phyloP scores from a whole-genome alignment of 2,888 invertebrate genomes.

The Omphaloscelis lunosa region DNA sequence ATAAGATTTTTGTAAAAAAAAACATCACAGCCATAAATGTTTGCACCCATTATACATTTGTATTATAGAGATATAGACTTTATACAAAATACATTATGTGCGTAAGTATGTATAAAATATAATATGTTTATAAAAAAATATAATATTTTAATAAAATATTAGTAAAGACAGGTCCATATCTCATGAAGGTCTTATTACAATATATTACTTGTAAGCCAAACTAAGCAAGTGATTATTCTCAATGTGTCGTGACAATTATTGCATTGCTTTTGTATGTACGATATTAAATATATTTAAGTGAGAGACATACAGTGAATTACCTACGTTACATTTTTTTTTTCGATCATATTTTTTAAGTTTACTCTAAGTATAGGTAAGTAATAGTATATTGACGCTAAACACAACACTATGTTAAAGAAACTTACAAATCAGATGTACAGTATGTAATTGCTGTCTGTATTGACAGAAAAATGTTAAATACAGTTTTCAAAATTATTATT shows the following conservation, averaged over 20 bases:
- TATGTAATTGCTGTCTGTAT: background rate
- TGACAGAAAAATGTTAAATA: background rate
- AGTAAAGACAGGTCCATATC: conserved; percentile 54
- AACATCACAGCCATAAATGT: conserved; percentile 51
- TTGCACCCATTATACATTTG: conserved; percentile 24
- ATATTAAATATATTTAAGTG: conserved; percentile 32
- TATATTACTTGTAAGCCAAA: conserved; percentile 38
- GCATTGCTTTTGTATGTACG: conserved; percentile 61
- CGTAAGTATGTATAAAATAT: background rate
- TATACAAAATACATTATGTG: conserved; percentile 15
- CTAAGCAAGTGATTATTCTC: conserved; percentile 46
- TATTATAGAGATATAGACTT: background rate
- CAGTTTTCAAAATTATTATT: background rate
- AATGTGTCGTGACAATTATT: conserved; percentile 55
- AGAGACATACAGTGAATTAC: conserved; percentile 27
- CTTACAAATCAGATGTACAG: background rate
- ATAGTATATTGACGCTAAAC: conserved; percentile 1
- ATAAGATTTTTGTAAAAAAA: conserved; percentile 1
- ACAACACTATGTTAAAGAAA: background rate
- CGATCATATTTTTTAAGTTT: background rate
- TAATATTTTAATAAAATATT: conserved; percentile 8
- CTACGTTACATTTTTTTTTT: background rate
- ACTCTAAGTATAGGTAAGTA: background rate
- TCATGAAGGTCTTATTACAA: conserved; percentile 51
- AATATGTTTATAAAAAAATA: background rate